Evolutionary conservation across 2,113 vertebrate species (phyloP).

Genomic region (Stigmatopora argus): DNA sequence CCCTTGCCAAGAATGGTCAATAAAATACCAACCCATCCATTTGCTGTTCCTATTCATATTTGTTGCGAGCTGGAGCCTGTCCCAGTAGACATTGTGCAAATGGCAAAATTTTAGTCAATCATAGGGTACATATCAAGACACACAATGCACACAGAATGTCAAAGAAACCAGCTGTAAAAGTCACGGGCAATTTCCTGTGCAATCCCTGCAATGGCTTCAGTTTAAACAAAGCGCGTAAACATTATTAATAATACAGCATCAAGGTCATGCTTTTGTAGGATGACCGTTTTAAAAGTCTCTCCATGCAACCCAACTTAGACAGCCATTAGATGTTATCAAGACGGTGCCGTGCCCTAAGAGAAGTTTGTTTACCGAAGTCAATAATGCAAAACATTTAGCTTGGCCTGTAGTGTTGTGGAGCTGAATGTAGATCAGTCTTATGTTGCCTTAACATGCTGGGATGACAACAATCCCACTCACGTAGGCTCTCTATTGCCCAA

Average conservation of each 20-base stretch:
- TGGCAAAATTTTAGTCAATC: not conserved
- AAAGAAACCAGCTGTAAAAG: not conserved
- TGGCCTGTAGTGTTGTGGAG: slow-evolving; percentile 17
- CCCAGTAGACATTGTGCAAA: not conserved
- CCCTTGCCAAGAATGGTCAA: not conserved
- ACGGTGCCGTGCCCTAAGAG: slow-evolving; percentile 27
- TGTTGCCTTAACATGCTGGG: slow-evolving; percentile 13
- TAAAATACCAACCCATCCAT: not conserved
- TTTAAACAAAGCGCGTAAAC: not conserved
- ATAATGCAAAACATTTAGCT: slow-evolving; percentile 43
- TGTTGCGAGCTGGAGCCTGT: not conserved
- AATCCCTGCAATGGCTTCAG: not conserved
- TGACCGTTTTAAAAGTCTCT: slow-evolving; percentile 29
- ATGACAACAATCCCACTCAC: slow-evolving; percentile 17
- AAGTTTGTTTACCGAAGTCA: slow-evolving; percentile 42
- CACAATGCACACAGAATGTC: not conserved
- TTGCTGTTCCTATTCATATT: not conserved
- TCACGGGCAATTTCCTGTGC: not conserved
- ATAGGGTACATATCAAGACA: not conserved
- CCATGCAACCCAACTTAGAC: not conserved
- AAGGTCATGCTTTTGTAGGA: slow-evolving; percentile 47
- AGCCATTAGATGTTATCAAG: slow-evolving; percentile 27
- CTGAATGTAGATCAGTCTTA: slow-evolving; percentile 30
- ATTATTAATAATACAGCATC: slow-evolving; percentile 17
- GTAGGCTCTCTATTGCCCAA: slow-evolving; percentile 9